Percentiles rank a stretch among this genome's conserved stretches.
phyloP scores from a whole-genome alignment of 2,888 invertebrate species.

The Pterostichus niger region DNA sequence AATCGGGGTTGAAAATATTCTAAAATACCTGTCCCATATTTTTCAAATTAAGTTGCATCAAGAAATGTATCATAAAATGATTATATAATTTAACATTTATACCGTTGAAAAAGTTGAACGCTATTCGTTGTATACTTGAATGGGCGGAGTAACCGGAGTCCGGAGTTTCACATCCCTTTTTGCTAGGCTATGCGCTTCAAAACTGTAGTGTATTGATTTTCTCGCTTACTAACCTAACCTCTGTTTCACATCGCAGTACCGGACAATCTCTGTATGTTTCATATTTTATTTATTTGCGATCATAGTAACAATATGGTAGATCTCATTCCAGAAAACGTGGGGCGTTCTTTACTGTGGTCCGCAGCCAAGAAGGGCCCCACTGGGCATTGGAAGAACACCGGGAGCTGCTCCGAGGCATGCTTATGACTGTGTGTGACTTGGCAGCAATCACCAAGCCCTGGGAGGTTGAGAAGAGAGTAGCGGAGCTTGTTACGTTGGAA shows the following conservation, averaged over 20 bases:
- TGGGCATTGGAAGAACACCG: slow-evolving; percentile 89
- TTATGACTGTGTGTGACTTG: slow-evolving; percentile 97
- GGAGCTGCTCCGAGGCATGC: slow-evolving; percentile 91
- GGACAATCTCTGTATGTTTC: not conserved
- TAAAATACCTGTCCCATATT: no score
- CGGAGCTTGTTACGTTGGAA: slow-evolving; percentile 93
- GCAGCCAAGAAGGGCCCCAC: slow-evolving; percentile 78
- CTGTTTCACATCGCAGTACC: not conserved
- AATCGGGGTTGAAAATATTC: no score
- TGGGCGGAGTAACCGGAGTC: no score
- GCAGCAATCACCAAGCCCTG: slow-evolving; percentile 97
- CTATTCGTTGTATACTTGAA: no score
- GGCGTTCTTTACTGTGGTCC: slow-evolving; percentile 88
- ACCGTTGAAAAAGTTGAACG: no score
- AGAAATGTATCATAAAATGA: no score
- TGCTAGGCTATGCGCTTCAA: not conserved
- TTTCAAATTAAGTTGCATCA: no score
- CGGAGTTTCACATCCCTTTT: not conserved
- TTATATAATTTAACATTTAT: no score
- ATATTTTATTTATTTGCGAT: not conserved
- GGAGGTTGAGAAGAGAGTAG: slow-evolving; percentile 95
- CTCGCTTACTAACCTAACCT: not conserved
- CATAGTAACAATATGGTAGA: slow-evolving; percentile 61
- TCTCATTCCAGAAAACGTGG: slow-evolving; percentile 87
- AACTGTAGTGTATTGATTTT: not conserved